Percentiles rank a stretch among this genome's conserved stretches.
phyloP scores from a whole-genome alignment of 2,113 vertebrate species.

The Antechinus stuartii region DNA sequence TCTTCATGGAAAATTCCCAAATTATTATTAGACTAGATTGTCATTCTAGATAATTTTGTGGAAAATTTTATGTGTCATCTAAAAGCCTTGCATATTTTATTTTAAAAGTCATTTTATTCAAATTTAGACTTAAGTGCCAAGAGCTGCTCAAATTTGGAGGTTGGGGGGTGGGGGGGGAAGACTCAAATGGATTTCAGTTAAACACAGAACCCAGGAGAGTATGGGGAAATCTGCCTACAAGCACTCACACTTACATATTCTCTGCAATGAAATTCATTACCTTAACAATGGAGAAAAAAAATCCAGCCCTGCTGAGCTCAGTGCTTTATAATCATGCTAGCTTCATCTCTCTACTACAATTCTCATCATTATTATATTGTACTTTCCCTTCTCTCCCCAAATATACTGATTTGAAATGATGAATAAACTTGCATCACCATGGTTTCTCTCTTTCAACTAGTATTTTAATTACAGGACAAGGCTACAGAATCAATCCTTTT shows the following conservation, averaged over 20 bases:
- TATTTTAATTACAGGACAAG: too few relatives aligned
- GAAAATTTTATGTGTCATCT: not conserved
- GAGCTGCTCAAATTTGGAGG: not conserved
- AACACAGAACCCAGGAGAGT: rapidly evolving
- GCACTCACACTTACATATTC: rapidly evolving
- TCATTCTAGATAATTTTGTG: not conserved
- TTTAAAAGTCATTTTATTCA: not conserved
- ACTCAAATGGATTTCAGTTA: not conserved
- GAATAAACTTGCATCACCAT: not conserved
- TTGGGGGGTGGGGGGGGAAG: too few relatives aligned
- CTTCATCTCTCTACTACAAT: not conserved
- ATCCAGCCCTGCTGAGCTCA: not conserved
- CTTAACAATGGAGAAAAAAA: not conserved
- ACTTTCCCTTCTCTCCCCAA: too few relatives aligned
- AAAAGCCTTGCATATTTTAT: not conserved
- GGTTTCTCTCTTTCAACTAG: not conserved
- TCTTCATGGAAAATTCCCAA: not conserved
- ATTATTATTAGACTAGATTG: not conserved
- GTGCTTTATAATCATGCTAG: not conserved
- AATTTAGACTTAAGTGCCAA: not conserved
- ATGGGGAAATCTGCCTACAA: not conserved
- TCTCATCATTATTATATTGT: rapidly evolving
- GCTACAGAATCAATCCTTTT: not conserved
- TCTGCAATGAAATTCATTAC: not conserved
- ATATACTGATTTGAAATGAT: not conserved